Evolutionary conservation across 2,113 vertebrate species (phyloP).

Genomic region (Pangasianodon gigas): DNA sequence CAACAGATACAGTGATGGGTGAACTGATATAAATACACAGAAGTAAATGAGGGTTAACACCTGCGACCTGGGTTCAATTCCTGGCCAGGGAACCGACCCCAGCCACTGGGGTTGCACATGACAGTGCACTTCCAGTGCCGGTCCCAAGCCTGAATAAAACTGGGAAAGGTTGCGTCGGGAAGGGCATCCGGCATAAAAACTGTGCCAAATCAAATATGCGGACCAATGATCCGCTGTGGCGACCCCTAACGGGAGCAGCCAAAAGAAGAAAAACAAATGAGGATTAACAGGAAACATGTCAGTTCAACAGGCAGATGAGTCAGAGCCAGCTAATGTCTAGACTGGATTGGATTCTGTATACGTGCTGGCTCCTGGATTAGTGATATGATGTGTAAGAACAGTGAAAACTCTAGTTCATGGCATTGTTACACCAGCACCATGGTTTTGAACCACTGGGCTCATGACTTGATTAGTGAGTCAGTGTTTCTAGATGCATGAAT

Average conservation of each 20-base stretch:
- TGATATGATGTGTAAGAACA: not conserved
- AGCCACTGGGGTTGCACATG: too few species aligned
- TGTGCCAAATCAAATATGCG: too few species aligned
- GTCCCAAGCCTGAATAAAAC: too few species aligned
- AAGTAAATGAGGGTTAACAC: not conserved
- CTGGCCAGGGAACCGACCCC: too few species aligned
- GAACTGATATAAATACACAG: conserved; percentile 1
- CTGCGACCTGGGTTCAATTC: too few species aligned
- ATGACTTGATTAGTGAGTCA: not conserved
- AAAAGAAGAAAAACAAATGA: not conserved
- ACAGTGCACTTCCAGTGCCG: too few species aligned
- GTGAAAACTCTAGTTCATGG: not conserved
- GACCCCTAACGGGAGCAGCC: too few species aligned
- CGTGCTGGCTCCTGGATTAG: not conserved
- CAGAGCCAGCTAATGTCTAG: not conserved
- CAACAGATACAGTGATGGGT: not conserved
- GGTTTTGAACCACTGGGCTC: not conserved
- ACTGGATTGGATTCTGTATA: not conserved
- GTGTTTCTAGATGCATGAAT: not conserved
- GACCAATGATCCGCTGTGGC: too few species aligned
- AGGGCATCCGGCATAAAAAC: too few species aligned
- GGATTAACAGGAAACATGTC: not conserved
- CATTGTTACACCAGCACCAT: not conserved
- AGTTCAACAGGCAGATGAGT: not conserved
- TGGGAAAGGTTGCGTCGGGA: too few species aligned